Conservation (phyloP, 2,113 vertebrate species). For the Sciurus niger region DNA sequence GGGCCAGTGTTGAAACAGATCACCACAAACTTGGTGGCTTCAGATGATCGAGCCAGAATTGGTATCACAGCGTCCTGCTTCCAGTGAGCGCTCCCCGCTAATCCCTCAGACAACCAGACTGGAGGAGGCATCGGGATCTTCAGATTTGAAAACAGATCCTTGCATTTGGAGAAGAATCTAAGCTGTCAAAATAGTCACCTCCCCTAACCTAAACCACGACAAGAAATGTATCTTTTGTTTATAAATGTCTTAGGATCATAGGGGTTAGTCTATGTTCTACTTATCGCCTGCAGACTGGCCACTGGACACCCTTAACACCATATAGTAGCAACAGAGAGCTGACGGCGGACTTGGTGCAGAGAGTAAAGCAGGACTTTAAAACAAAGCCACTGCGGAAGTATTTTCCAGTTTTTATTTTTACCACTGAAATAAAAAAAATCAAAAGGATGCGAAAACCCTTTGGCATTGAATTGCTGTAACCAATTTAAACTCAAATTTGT, state of each 20-base stretch:
- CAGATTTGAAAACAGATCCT: not conserved
- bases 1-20: slow-evolving; percentile 34
- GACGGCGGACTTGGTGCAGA: not conserved
- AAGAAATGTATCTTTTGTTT: not conserved
- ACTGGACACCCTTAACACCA: not conserved
- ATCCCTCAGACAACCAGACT: not conserved
- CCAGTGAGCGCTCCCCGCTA: not conserved
- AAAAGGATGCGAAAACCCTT: slow-evolving; percentile 28
- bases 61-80: not conserved
- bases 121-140: not conserved
- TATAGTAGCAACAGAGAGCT: not conserved
- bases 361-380: not conserved
- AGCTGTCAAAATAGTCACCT: not conserved
- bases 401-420: slow-evolving; percentile 69
- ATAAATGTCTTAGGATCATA: not conserved
- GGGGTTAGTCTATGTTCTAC: not conserved
- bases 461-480: not conserved
- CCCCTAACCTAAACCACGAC: not conserved
- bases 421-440: not conserved
- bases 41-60: not conserved
- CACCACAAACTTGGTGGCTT: not conserved
- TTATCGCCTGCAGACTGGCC: not conserved
- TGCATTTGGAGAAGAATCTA: not conserved
- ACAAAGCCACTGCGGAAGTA: not conserved
- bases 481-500: slow-evolving; percentile 37